A percentile compares a stretch with the other conserved stretches of the same genome.
These are phyloP conservation scores for Minunthozetes semirufus DNA, from an alignment of 2,888 invertebrate species.

Conservation along the genomic window DNA sequence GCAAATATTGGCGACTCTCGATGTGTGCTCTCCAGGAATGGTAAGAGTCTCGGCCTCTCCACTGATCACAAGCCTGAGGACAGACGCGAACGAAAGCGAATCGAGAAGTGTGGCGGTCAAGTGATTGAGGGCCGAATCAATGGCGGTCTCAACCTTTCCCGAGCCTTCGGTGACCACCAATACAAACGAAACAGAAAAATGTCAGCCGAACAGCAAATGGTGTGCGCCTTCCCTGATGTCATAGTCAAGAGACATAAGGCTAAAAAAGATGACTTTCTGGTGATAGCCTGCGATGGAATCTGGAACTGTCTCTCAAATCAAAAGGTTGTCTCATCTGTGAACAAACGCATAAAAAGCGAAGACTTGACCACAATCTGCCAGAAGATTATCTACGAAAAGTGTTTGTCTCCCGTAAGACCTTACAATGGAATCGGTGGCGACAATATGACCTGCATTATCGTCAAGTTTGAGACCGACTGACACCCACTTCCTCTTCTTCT, in stretches of 20 bases:
- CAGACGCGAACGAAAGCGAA: slow-evolving; percentile 20
- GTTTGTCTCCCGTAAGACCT: slow-evolving; percentile 30
- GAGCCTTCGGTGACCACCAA: slow-evolving; percentile 34
- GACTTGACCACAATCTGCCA: neutral
- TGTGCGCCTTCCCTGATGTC: slow-evolving; percentile 28
- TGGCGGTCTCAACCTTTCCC: slow-evolving; percentile 28
- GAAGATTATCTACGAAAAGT: neutral
- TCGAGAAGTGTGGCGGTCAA: slow-evolving; percentile 24
- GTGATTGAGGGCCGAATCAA: slow-evolving; percentile 32
- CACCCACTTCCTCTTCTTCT: too few relatives aligned
- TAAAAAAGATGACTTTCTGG: slow-evolving; percentile 76
- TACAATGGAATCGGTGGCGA: slow-evolving; percentile 32
- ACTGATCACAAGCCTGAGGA: slow-evolving; percentile 34
- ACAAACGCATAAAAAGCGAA: slow-evolving; percentile 1
- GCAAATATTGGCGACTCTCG: slow-evolving; percentile 36
- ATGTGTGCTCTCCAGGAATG: slow-evolving; percentile 28
- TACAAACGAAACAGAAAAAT: slow-evolving; percentile 20
- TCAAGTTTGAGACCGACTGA: slow-evolving; percentile 24
- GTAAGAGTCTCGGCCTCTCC: slow-evolving; percentile 2
- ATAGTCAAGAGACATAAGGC: slow-evolving; percentile 5
- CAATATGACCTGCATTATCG: slow-evolving; percentile 37
- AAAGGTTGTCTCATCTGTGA: slow-evolving; percentile 19
- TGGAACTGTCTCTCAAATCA: slow-evolving; percentile 53
- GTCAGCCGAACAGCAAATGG: slow-evolving; percentile 4
- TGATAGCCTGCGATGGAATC: slow-evolving; percentile 89